Evolutionary conservation across 2,113 vertebrate genomes (phyloP).

Genomic region (Saccopteryx bilineata): DNA sequence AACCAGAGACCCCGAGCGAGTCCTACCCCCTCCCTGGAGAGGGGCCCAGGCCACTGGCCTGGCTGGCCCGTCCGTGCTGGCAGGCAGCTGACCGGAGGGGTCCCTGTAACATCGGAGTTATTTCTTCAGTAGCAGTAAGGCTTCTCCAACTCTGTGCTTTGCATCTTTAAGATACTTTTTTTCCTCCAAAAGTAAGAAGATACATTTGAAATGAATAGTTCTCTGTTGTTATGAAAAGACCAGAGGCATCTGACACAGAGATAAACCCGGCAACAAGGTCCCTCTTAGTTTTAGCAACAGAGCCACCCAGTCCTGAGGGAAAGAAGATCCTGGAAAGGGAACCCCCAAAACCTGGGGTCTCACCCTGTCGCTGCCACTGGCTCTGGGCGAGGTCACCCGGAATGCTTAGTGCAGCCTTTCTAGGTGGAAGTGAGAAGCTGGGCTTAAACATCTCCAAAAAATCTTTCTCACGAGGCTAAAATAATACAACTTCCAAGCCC

Average conservation of each 20-base stretch:
- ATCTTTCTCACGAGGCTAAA: not conserved
- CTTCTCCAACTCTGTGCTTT: not conserved
- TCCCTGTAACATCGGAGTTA: not conserved
- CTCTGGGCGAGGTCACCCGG: not conserved
- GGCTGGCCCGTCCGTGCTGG: not conserved
- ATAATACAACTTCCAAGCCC: not conserved
- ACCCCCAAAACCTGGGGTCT: not conserved
- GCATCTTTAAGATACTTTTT: not conserved
- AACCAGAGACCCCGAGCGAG: not conserved
- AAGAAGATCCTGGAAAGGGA: not conserved
- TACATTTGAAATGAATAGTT: no score
- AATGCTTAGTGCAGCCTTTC: not conserved
- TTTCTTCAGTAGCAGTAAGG: not conserved
- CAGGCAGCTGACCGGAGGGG: not conserved
- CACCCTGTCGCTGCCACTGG: not conserved
- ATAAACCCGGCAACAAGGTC: not conserved
- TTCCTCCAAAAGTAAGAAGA: not conserved
- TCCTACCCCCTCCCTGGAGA: not conserved
- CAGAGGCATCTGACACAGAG: not conserved
- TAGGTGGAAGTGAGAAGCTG: not conserved
- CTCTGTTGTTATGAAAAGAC: not conserved
- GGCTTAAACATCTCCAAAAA: conserved; percentile 22
- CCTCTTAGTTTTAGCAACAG: not conserved
- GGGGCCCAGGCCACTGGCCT: not conserved
- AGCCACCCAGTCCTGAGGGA: not conserved